These are phyloP conservation scores for Rhingia campestris DNA, from an alignment of 2,888 invertebrate genomes.

Conservation along the genomic window DNA sequence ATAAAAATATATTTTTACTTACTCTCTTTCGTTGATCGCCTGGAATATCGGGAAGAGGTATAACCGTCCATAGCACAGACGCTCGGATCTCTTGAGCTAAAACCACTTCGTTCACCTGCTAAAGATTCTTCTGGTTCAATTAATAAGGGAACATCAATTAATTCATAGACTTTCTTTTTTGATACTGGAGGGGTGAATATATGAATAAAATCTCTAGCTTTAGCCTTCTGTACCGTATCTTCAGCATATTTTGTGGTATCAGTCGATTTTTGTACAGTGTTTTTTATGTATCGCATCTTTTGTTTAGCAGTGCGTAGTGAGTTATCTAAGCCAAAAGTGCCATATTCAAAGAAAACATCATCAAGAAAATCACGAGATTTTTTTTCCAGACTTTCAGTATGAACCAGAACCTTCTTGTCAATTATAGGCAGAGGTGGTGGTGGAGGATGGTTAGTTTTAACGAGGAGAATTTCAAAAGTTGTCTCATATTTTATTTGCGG, in stretches of 20 bases:
- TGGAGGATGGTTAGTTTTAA: conserved; percentile 80
- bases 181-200: conserved; percentile 82
- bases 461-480: conserved; percentile 81
- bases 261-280: conserved; percentile 81
- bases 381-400: conserved; percentile 81
- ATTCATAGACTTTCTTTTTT: conserved; percentile 80
- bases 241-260: conserved; percentile 82
- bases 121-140: conserved; percentile 77
- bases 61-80: conserved; percentile 80
- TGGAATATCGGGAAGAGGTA: conserved; percentile 84
- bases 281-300: conserved; percentile 82
- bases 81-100: conserved; percentile 79
- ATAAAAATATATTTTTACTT: conserved; percentile 30
- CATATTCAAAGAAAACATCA: conserved; percentile 78
- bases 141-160: conserved; percentile 80
- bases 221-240: conserved; percentile 83
- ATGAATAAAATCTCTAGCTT: conserved; percentile 82
- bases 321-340: conserved; percentile 79
- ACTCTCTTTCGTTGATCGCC: conserved; percentile 84
- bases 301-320: conserved; percentile 82
- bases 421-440: conserved; percentile 81
- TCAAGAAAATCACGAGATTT: conserved; percentile 82
- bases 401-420: conserved; percentile 81
- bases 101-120: conserved; percentile 79
- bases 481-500: conserved; percentile 82